Percentiles rank a stretch among this genome's conserved stretches.
Evolutionary conservation across 2,888 invertebrate genomes (phyloP).

Genomic region (Esperia sulphurella): DNA sequence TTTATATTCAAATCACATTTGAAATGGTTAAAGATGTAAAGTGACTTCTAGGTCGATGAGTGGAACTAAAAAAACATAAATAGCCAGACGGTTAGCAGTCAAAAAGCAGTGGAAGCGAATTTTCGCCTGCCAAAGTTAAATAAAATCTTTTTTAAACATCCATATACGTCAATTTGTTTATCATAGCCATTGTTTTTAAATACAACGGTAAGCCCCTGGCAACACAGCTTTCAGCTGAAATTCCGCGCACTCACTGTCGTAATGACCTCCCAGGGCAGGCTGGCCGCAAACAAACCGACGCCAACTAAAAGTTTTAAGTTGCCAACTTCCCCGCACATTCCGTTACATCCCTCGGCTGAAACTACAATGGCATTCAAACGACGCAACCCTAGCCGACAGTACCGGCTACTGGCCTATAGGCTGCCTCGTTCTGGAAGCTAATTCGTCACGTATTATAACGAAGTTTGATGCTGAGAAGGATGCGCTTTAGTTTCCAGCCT

Average conservation of each 20-base stretch:
- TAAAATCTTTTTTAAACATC: too few relatives aligned
- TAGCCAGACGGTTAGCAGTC: too few relatives aligned
- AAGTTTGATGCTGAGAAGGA: too few relatives aligned
- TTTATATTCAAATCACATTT: too few relatives aligned
- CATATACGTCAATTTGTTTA: too few relatives aligned
- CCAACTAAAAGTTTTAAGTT: constrained; percentile 62
- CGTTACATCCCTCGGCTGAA: constrained; percentile 21
- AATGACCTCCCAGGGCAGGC: constrained; percentile 45
- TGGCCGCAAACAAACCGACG: constrained; percentile 57
- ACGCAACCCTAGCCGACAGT: constrained; percentile 4
- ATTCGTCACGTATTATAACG: neutral
- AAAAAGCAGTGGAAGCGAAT: too few relatives aligned
- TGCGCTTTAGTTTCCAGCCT: too few relatives aligned
- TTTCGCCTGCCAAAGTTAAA: too few relatives aligned
- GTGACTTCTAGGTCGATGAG: too few relatives aligned
- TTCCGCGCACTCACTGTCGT: constrained; percentile 60
- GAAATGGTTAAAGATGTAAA: too few relatives aligned
- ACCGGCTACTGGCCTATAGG: too few relatives aligned
- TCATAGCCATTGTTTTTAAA: neutral
- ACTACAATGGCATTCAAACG: constrained; percentile 30
- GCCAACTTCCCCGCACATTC: constrained; percentile 46
- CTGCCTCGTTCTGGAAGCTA: neutral
- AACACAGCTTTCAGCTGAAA: constrained; percentile 20
- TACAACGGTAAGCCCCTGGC: neutral
- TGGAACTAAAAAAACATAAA: too few relatives aligned